These are phyloP conservation scores for Heliconius aoede DNA, from an alignment of 2,888 invertebrate species.

Conservation along the genomic window DNA sequence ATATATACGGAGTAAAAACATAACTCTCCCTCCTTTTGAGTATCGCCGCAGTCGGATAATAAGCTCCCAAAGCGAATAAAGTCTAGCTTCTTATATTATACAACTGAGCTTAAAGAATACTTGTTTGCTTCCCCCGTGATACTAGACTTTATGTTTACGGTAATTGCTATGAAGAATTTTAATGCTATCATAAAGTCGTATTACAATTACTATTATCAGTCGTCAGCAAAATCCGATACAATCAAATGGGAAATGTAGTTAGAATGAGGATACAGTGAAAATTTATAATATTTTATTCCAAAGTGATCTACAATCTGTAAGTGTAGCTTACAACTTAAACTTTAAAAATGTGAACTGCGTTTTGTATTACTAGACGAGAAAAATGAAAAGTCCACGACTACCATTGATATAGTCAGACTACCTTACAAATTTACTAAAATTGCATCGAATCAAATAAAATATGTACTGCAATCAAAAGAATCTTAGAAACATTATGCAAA, in stretches of 20 bases:
- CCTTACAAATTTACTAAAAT: background rate
- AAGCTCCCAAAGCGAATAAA: background rate
- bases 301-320: background rate
- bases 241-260: conserved; percentile 6
- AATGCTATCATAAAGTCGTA: conserved; percentile 12
- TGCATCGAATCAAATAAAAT: background rate
- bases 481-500: background rate
- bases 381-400: background rate
- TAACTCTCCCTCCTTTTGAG: no score
- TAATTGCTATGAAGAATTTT: conserved; percentile 3
- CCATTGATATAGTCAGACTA: background rate
- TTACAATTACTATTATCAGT: conserved; percentile 14
- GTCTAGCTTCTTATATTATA: background rate
- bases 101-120: background rate
- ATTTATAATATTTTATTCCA: background rate
- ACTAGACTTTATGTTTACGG: conserved; percentile 9
- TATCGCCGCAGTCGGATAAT: background rate
- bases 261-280: background rate
- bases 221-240: background rate
- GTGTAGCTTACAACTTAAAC: background rate
- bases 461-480: background rate
- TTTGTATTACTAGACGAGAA: background rate
- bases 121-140: background rate
- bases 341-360: background rate
- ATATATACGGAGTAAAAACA: no score